A percentile compares a stretch with the other conserved stretches of the same genome.
phyloP scores from a whole-genome alignment of 92 coral and sea anemone genomes.

The Parazoanthus swiftii region DNA sequence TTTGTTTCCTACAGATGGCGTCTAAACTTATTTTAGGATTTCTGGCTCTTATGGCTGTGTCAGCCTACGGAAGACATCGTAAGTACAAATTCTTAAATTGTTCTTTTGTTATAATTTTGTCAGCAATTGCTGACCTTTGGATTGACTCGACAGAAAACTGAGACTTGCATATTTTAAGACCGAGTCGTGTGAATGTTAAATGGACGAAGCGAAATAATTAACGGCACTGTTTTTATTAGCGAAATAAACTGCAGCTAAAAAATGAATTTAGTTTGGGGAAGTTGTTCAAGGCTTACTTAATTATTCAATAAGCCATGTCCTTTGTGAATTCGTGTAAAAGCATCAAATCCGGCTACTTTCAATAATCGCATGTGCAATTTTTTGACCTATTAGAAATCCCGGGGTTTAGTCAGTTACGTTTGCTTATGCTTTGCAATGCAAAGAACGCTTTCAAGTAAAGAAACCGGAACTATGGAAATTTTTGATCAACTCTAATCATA shows the following conservation, averaged over 20 bases:
- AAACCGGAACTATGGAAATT: neutral
- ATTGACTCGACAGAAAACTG: neutral
- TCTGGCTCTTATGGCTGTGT: constrained; percentile 86
- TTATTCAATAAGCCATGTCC: neutral
- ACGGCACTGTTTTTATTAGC: neutral
- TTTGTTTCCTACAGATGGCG: constrained; percentile 80
- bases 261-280: neutral
- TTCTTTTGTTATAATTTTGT: neutral
- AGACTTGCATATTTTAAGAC: neutral
- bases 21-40: constrained; percentile 88
- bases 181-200: neutral
- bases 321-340: neutral
- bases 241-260: neutral
- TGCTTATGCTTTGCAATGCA: neutral
- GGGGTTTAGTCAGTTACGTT: neutral
- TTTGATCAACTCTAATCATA: neutral
- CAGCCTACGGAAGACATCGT: constrained; percentile 92
- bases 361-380: neutral
- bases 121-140: neutral
- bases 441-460: neutral
- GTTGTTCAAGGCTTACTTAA: neutral
- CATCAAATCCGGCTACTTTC: neutral
- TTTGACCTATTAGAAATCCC: neutral
- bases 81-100: constrained; percentile 47
- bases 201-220: neutral